Evolutionary conservation across 2,888 invertebrate species (phyloP).

Genomic region (Cecidostiba fungosa): DNA sequence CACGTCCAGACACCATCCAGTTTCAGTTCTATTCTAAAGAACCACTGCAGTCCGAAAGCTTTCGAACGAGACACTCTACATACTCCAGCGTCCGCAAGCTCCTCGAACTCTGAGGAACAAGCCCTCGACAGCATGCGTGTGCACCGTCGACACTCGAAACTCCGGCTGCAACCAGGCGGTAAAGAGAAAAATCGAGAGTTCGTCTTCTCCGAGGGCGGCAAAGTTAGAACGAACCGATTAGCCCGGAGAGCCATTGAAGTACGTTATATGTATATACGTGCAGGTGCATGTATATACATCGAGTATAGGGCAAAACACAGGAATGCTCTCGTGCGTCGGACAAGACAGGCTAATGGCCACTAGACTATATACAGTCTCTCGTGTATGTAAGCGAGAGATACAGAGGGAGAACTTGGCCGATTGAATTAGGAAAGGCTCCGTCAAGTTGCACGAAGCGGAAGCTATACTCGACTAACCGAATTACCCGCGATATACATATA

Average conservation of each 20-base stretch:
- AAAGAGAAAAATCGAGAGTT: slow-evolving; percentile 20
- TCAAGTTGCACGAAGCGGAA: slow-evolving; percentile 66
- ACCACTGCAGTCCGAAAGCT: neutral
- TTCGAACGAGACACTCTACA: neutral
- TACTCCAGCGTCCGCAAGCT: neutral
- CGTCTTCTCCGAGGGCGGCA: neutral
- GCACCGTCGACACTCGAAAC: neutral
- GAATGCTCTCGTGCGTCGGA: slow-evolving; percentile 37
- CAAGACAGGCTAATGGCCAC: slow-evolving; percentile 40
- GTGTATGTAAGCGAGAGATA: slow-evolving; percentile 48
- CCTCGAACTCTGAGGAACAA: neutral
- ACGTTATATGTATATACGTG: neutral
- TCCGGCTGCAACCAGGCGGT: neutral
- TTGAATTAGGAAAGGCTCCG: slow-evolving; percentile 72
- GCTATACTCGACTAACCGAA: slow-evolving; percentile 27
- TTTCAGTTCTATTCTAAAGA: too few relatives aligned
- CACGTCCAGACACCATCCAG: neutral
- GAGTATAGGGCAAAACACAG: slow-evolving; percentile 19
- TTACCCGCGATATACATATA: slow-evolving; percentile 14
- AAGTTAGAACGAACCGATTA: slow-evolving; percentile 28
- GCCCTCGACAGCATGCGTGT: neutral
- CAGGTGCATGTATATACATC: neutral
- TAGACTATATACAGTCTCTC: slow-evolving; percentile 26
- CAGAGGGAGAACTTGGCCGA: slow-evolving; percentile 70
- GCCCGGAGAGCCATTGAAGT: neutral